These are phyloP conservation scores for Meda fulgida DNA, from an alignment of 2,797 vertebrate species.

Conservation along the genomic window DNA sequence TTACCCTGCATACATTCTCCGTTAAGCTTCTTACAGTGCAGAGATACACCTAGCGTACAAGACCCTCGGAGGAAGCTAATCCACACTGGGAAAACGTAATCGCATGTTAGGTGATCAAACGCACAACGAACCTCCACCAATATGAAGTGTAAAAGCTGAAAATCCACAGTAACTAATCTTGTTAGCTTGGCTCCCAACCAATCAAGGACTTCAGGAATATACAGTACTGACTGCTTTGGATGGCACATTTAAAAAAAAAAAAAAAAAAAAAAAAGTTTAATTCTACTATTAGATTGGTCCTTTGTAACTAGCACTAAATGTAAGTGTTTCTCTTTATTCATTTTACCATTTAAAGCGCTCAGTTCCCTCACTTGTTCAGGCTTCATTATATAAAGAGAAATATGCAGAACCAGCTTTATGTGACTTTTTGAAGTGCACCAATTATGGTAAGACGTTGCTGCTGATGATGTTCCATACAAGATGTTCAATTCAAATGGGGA, in stretches of 20 bases:
- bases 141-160: constrained; percentile 74
- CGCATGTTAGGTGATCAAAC: constrained; percentile 82
- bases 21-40: constrained; percentile 79
- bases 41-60: constrained; percentile 79
- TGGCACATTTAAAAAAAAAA: constrained; percentile 1
- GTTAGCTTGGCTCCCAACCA: constrained; percentile 68
- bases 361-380: not conserved
- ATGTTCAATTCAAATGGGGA: not conserved
- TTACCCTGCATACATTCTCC: constrained; percentile 73
- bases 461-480: not conserved
- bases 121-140: constrained; percentile 70
- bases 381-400: not conserved
- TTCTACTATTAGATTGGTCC: not conserved
- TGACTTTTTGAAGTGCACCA: not conserved
- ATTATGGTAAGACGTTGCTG: not conserved
- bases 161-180: constrained; percentile 81
- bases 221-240: not conserved
- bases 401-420: not conserved
- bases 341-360: not conserved
- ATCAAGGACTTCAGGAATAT: constrained; percentile 51
- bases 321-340: not conserved
- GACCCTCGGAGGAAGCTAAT: constrained; percentile 76
- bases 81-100: constrained; percentile 74
- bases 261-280: constrained; percentile 2
- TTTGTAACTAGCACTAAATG: not conserved